Conservation (phyloP, 2,113 vertebrate species). For the Apeltes quadracus region DNA sequence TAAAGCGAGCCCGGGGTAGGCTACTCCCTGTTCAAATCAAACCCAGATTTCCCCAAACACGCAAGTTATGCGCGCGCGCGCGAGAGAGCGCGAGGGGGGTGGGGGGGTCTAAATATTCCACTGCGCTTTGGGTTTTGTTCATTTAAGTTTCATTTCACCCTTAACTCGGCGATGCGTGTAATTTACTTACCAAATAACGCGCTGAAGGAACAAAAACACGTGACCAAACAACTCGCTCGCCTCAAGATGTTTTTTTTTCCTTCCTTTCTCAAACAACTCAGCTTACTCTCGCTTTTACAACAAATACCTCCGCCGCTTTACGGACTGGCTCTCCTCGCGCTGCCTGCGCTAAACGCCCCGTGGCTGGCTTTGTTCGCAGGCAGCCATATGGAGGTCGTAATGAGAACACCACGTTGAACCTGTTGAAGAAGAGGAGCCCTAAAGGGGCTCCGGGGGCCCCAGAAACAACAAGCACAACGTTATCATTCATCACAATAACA, state of each 20-base stretch:
- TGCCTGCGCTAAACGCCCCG: slow-evolving; percentile 43
- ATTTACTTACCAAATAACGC: slow-evolving; percentile 27
- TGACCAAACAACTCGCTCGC: slow-evolving; percentile 16
- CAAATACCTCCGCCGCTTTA: slow-evolving; percentile 60
- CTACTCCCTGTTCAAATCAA: slow-evolving; percentile 81
- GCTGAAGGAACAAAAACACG: slow-evolving; percentile 25
- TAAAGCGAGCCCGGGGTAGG: slow-evolving; percentile 68
- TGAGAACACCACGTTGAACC: slow-evolving; percentile 72
- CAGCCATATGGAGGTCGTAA: slow-evolving; percentile 74
- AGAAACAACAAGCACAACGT: slow-evolving; percentile 65
- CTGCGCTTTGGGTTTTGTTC: slow-evolving; percentile 29
- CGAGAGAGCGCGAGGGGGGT: neutral
- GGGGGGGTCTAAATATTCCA: slow-evolving; percentile 9
- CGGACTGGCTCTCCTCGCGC: slow-evolving; percentile 37
- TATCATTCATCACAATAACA: slow-evolving; percentile 57
- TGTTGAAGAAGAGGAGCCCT: slow-evolving; percentile 62
- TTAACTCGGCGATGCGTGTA: slow-evolving; percentile 24
- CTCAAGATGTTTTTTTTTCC: neutral
- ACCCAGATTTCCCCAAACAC: slow-evolving; percentile 73
- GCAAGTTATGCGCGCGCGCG: slow-evolving; percentile 37
- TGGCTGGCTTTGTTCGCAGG: slow-evolving; percentile 53
- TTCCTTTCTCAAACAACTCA: slow-evolving; percentile 23
- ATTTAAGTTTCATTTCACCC: slow-evolving; percentile 37
- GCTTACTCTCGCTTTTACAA: slow-evolving; percentile 56
- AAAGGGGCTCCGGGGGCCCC: slow-evolving; percentile 48